These are phyloP conservation scores for Saccopteryx bilineata DNA, from an alignment of 2,113 vertebrate species.

Conservation along the genomic window DNA sequence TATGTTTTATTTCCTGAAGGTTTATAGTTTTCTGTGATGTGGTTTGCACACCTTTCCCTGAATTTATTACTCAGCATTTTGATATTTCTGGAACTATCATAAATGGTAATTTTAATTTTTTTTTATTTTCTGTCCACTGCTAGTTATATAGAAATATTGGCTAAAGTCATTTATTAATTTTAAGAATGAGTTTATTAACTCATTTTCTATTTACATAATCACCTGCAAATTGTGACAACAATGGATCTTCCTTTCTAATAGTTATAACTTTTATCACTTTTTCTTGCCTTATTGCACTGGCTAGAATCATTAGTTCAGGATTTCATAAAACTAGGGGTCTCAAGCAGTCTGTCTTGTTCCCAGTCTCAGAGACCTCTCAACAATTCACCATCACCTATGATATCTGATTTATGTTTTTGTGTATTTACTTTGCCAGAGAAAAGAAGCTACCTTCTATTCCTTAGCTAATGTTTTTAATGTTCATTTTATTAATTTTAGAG, in stretches of 20 bases:
- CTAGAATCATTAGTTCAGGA: background rate
- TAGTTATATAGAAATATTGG: background rate
- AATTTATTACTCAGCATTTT: background rate
- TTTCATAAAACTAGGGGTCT: background rate
- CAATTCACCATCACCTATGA: background rate
- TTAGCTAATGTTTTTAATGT: background rate
- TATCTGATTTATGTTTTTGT: background rate
- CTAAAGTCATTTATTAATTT: background rate
- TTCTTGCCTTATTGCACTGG: background rate
- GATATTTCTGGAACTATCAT: background rate
- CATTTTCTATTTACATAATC: background rate
- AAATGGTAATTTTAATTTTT: background rate
- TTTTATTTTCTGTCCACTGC: background rate
- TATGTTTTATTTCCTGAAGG: background rate
- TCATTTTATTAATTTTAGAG: too few relatives aligned
- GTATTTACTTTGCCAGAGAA: background rate
- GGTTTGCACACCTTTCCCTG: background rate
- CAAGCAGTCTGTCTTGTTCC: background rate
- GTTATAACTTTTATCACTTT: background rate
- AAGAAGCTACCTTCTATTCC: background rate
- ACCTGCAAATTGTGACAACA: background rate
- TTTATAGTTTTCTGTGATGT: background rate
- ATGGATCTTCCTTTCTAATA: background rate
- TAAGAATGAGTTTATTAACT: background rate
- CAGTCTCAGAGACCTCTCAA: background rate